phyloP scores from a whole-genome alignment of 2,797 vertebrate genomes.

The Gallirallus australis region DNA sequence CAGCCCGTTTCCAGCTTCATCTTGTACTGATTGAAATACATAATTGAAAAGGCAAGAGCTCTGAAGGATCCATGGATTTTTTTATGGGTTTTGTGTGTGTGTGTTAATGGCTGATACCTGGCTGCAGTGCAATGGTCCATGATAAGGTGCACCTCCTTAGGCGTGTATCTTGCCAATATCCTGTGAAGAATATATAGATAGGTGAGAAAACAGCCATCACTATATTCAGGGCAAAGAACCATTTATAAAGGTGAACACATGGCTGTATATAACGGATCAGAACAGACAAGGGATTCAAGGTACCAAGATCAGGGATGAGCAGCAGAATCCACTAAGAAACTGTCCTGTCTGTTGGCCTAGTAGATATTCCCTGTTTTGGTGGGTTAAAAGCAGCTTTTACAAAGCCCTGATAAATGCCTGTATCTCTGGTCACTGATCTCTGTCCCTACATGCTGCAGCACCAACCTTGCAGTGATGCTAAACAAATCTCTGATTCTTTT shows the following conservation, averaged over 20 bases:
- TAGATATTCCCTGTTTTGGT: neutral
- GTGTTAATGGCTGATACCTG: too few species aligned
- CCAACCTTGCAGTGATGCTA: fast-evolving
- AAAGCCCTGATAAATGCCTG: neutral
- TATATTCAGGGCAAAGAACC: neutral
- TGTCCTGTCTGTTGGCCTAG: neutral
- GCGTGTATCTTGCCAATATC: neutral
- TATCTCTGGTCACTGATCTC: neutral
- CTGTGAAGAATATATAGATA: neutral
- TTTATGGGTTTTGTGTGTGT: neutral
- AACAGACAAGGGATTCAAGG: neutral
- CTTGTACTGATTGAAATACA: neutral
- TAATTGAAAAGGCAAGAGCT: neutral
- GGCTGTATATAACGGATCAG: neutral
- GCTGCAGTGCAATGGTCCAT: neutral
- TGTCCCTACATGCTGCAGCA: neutral
- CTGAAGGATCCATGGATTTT: neutral
- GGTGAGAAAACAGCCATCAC: neutral
- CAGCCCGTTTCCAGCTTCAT: neutral
- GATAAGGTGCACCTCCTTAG: neutral
- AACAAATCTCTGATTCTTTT: neutral
- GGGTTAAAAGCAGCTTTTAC: neutral
- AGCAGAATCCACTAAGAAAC: neutral
- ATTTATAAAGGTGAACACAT: neutral
- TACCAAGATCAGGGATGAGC: neutral